Evolutionary conservation across 2,113 vertebrate species (phyloP), one percentile per base, ranked within the genome.

Genomic region (Macrotus californicus): DNA sequence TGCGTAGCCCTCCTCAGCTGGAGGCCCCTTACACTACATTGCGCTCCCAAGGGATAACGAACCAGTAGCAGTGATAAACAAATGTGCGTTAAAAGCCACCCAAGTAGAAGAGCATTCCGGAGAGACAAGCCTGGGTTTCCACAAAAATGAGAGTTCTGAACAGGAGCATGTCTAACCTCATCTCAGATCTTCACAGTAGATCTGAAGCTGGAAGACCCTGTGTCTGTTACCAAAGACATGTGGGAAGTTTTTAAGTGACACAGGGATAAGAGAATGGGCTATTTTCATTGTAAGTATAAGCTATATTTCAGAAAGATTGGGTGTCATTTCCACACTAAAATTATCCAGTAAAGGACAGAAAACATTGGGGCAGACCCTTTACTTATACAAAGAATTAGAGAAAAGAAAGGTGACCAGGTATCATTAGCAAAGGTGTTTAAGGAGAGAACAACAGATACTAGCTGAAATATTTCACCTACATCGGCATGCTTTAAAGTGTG

Each of bases 371-470:
- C 36, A 82, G 69, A 75, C 13, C 9, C n/a, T 75, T 64, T 87
- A 76, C 59, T 67, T 87, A 52, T 29, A 67, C 36, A 82, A 50
- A 95, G 59, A 92, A 64, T 67, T 88, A 84, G 83, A 94, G 96
- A 43, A 79, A 52, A 92, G 80, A 61, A 84, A 82, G 43, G 34
- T 81, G 39, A 22, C 64, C 43, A 72, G 41, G 21, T 46, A 43
- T 29, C 54, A 77, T 77, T 61, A 91, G 72, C 77, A 61, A 43
- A 91, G 80, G 54, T 61, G 66, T 41, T 41, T 76, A n/a, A 86
- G 41, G 36, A 87, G 77, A 81, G 29, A n/a, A 15, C 73, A 64
- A 50, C 54, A 50, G 69, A 75, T 73, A 56, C 26, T 26, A 46
- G 18, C 18, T 48, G 3, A 87, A 59, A 18, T 26, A 29, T n/a